Conservation (phyloP, 1,140 invertebrate genomes). For the Anoplophora glabripennis region DNA sequence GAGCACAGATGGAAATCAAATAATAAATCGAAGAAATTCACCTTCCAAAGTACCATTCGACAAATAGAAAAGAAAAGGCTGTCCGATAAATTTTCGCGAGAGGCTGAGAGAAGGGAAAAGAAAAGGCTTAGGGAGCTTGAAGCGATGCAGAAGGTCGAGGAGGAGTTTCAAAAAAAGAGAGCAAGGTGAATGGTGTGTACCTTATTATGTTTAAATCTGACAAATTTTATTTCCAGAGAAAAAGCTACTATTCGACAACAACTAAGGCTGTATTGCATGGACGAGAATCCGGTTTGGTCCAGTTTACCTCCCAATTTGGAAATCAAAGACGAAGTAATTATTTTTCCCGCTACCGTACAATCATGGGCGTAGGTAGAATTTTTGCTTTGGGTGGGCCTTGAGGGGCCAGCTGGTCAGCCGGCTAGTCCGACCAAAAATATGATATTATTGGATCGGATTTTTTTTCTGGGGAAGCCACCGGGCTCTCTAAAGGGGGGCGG, state of each 20-base stretch:
- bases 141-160: constrained; percentile 63
- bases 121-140: constrained; percentile 71
- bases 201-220: not conserved
- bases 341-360: not conserved
- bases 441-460: too few relatives aligned
- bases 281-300: constrained; percentile 50
- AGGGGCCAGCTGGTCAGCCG: too few relatives aligned
- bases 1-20: constrained; percentile 26
- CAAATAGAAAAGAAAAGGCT: constrained; percentile 70
- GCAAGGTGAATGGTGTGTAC: constrained; percentile 33
- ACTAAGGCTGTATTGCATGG: constrained; percentile 63
- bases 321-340: constrained; percentile 33
- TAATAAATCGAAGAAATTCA: constrained; percentile 64
- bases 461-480: too few relatives aligned
- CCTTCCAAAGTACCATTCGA: constrained; percentile 77
- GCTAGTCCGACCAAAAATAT: too few relatives aligned
- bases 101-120: constrained; percentile 73
- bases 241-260: constrained; percentile 73
- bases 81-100: constrained; percentile 69
- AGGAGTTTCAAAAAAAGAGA: constrained; percentile 47
- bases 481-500: too few relatives aligned
- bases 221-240: constrained; percentile 55
- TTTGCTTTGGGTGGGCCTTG: too few relatives aligned
- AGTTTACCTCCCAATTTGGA: constrained; percentile 39
- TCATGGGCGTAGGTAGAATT: not conserved